Evolutionary conservation across 1,140 invertebrate species (phyloP), one percentile per base, ranked within the genome.

Genomic region (Drosophila lacertosa): DNA sequence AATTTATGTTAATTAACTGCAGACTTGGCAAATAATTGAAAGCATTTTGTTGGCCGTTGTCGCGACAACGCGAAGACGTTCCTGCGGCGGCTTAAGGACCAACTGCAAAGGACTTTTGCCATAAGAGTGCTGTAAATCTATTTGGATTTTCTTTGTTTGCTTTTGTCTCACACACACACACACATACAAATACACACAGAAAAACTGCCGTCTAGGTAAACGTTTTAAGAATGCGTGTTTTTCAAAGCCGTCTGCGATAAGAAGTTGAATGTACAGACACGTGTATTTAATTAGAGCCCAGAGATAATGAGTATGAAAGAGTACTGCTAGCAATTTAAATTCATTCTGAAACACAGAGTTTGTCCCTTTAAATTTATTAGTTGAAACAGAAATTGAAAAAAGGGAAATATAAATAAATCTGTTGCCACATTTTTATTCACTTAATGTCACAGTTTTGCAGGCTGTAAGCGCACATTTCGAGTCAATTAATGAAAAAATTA

Each of bases 1-100:
- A 79, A 86, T 86, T 86, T 88, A 86, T 86, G 81, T 74, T 86
- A 88, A 86, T 86, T 88, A 88, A 77, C 69, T 72, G 50, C 55
- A 45, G 35, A 80, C 69, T 73, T 32, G 33, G 45, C 69, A 71
- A 69, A 84, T 78, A 84, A 68, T 60, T 60, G 50, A 47, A 58
- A 57, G 24, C 26, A 62, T 58, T 70, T 57, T 42, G 60, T 54
- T 11, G 51, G 42, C 16, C 26, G 77, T 81, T 68, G 77, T 47
- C 57, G 54, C 20, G 73, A 55, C 73, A 77, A 68, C 77, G 5
- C 22, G 10, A 64, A 70, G 53, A 55, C 13, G 44, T 20, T n/a
- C n/a, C 35, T 55, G 35, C 11, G 64, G 73, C 39, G 63, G 67
- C 78, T 82, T 81, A 81, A 81, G 44, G 54, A 60, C 60, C 73